Evolutionary conservation across 2,888 invertebrate genomes (phyloP), one percentile per base, ranked within the genome.

Genomic region (Parascotia fuliginaria): DNA sequence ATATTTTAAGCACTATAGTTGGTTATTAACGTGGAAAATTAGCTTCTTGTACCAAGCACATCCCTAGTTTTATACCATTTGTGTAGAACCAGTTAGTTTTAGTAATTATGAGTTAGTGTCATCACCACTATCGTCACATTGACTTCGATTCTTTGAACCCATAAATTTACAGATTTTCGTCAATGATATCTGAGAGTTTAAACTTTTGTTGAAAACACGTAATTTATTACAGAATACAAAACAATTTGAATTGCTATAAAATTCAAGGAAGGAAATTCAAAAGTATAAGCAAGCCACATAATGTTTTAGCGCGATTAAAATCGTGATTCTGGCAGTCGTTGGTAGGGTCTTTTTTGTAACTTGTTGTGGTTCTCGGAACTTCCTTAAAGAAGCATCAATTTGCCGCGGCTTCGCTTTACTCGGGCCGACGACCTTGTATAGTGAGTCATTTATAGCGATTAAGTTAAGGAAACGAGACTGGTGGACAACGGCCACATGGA

Each of bases 341-440:
- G 67, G 67, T 57, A 60, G 65, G 60, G 63, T 40, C 46, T 74
- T 78, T 76, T 79, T 79, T 74, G 62, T 68, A 60, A 55, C 58
- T 69, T 67, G 48, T 69, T 65, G 68, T 63, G 71, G 63, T 81
- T 82, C 80, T 79, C 60, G 58, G 77, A 79, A 79, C 74, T 78
- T 80, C 78, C 78, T 76, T 74, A 70, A 73, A 75, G 74, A 74
- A 73, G 65, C 72, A 62, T 60, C 75, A 75, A 79, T 81, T 81
- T 77, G 71, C 66, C 55, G 75, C 75, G 77, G 77, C 72, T 70
- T 65, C 71, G 75, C 67, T 65, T 70, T 61, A 69, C 65, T 54
- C 68, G 60, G 81, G 81, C 75, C 79, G 73, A 70, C 75, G 79
- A 82, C 79, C 82, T 79, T 80, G 55, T 46, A 65, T 64, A 55